Conservation (phyloP, 2,113 vertebrate species). For the Tyrannus savana region DNA sequence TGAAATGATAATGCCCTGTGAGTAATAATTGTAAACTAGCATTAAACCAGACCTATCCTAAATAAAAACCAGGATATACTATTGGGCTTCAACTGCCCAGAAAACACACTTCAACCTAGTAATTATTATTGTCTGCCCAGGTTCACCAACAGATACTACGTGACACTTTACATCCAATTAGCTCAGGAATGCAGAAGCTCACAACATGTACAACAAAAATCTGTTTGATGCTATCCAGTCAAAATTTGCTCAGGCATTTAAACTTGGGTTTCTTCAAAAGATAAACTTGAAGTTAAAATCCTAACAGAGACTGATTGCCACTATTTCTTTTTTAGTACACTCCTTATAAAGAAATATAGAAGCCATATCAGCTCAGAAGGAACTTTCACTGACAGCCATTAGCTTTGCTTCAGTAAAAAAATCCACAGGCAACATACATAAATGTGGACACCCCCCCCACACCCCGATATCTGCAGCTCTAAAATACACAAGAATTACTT, state of each 20-base stretch:
- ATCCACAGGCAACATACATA: neutral
- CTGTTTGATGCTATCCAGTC: neutral
- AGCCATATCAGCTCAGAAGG: neutral
- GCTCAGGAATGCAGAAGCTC: neutral
- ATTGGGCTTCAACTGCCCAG: slow-evolving; percentile 1
- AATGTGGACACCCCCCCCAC: neutral
- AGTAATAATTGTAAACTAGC: slow-evolving; percentile 48
- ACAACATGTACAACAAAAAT: neutral
- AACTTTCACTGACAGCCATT: neutral
- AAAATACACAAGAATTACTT: neutral
- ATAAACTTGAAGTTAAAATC: neutral
- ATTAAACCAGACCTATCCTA: slow-evolving; percentile 57
- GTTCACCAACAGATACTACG: neutral
- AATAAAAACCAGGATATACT: slow-evolving; percentile 33
- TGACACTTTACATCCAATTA: neutral
- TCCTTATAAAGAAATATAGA: neutral
- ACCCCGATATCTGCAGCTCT: neutral
- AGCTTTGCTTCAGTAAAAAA: slow-evolving; percentile 3
- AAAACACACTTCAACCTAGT: neutral
- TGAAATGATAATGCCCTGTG: slow-evolving; percentile 62
- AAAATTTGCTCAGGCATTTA: neutral
- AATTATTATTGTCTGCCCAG: neutral
- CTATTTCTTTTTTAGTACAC: neutral
- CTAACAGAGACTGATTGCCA: neutral
- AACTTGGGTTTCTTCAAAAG: neutral